Base-by-base conservation (phyloP, 2,797 vertebrate species). In the Lemur catta region DNA sequence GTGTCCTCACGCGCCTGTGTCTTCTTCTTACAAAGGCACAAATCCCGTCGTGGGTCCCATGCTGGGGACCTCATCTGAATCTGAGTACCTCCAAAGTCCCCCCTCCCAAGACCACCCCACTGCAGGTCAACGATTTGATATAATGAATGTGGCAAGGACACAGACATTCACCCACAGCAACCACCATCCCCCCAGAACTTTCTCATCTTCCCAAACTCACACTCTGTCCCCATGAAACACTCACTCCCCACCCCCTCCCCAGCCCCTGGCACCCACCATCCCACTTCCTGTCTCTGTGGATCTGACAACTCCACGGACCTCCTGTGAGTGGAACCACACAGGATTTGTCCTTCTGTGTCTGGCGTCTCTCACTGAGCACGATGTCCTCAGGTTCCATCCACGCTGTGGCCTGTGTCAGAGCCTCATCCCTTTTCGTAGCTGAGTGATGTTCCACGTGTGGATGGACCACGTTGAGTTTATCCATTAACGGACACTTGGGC, bases 241-340 rank as follows among this genome's bases (percentile, higher is more conserved):
- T 59, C 24, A 59, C 71, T 46, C 26, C 13, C 71, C 7, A 7
- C 24, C 69, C 4, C 69, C 24, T 72, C 7, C 71, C 26, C 26
- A 74, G 41, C 71, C 41, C 26, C 67, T 38, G 26, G 26, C 41
- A 46, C 71, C 48, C 71, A 41, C 41, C 41, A 46, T 46, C 26
- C 71, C 4, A 15, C 41, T 9, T 74, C 26, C 71, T 4, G 7
- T 9, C 41, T 74, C 71, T 74, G 26, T 18, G 41, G 28, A 2
- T 30, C 14, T 46, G 41, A 30, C 0, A 2, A 0, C 7, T 46
- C 26, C 4, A 3, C 20, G 24, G 22, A 72, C 38, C 12, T 74
- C 71, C 41, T 74, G 26, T 43, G 14, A 46, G 7, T 18, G 26
- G 41, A 74, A 4, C 17, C 26, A 9, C 59, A 63, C 55, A 4